phyloP scores from a whole-genome alignment of 2,113 vertebrate species.

The Ceyx melanurus region DNA sequence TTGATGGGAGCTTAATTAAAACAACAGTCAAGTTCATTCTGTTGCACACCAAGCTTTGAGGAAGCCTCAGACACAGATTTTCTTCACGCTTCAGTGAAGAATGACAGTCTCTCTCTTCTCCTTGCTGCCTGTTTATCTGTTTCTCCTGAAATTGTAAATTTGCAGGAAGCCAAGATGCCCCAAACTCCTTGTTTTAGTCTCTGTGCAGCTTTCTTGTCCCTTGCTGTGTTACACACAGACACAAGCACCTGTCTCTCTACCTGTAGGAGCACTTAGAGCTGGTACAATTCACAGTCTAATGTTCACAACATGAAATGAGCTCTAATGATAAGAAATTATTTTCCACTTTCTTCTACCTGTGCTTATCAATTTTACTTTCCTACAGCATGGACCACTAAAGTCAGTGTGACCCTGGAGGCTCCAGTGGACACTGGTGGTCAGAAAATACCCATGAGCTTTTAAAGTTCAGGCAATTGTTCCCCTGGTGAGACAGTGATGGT shows the following conservation, averaged over 20 bases:
- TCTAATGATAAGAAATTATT: not conserved
- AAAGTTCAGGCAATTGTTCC: not conserved
- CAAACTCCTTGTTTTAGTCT: not conserved
- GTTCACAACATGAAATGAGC: not conserved
- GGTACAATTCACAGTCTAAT: not conserved
- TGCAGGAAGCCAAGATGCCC: not conserved
- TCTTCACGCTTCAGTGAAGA: not conserved
- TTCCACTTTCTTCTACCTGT: not conserved
- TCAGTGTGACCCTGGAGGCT: not conserved
- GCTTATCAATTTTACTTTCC: not conserved
- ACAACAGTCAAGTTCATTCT: not conserved
- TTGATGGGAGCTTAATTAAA: conserved; percentile 39
- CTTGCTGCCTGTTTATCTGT: not conserved
- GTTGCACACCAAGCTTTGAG: not conserved
- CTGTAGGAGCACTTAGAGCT: not conserved
- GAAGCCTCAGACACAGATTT: not conserved
- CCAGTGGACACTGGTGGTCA: not conserved
- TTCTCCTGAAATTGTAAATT: not conserved
- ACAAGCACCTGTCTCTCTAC: not conserved
- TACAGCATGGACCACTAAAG: not conserved
- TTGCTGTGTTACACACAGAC: not conserved
- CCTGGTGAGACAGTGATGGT: not conserved
- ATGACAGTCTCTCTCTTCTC: not conserved
- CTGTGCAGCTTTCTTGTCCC: not conserved
- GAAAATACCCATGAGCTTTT: not conserved